A percentile compares a stretch with the other conserved stretches of the same genome.
Evolutionary conservation across 2,888 invertebrate species (phyloP).

Genomic region (Mythimna ferrago): DNA sequence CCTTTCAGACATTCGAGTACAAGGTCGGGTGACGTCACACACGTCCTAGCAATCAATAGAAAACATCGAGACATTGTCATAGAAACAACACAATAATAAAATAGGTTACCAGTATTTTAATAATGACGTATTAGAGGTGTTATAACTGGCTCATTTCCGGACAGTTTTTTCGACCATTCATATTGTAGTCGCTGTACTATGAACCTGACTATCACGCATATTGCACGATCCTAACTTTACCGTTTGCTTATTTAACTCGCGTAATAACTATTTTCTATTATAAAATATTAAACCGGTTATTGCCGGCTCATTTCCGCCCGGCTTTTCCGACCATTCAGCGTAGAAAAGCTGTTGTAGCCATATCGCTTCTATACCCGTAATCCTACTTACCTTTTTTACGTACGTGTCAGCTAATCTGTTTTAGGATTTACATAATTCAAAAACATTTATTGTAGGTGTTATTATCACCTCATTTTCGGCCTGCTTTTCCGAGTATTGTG

Average conservation of each 20-base stretch:
- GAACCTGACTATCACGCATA: neutral
- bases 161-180: slow-evolving; percentile 1
- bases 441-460: too few relatives aligned
- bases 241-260: neutral
- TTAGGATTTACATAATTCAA: too few relatives aligned
- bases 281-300: neutral
- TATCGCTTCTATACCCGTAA: neutral
- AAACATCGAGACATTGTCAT: slow-evolving; percentile 12
- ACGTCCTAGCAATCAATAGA: slow-evolving; percentile 26
- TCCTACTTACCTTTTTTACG: too few relatives aligned
- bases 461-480: too few relatives aligned
- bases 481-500: too few relatives aligned
- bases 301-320: neutral
- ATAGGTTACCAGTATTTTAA: neutral
- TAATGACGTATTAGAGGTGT: slow-evolving; percentile 9
- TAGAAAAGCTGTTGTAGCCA: neutral
- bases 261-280: neutral
- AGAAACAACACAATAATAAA: slow-evolving; percentile 27
- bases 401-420: too few relatives aligned
- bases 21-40: slow-evolving; percentile 46
- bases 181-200: slow-evolving; percentile 25
- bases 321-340: neutral
- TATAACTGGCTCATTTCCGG: slow-evolving; percentile 34
- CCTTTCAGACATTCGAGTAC: slow-evolving; percentile 16
- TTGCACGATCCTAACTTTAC: neutral